phyloP scores from a whole-genome alignment of 1,140 invertebrate genomes.

The Drosophila asahinai region DNA sequence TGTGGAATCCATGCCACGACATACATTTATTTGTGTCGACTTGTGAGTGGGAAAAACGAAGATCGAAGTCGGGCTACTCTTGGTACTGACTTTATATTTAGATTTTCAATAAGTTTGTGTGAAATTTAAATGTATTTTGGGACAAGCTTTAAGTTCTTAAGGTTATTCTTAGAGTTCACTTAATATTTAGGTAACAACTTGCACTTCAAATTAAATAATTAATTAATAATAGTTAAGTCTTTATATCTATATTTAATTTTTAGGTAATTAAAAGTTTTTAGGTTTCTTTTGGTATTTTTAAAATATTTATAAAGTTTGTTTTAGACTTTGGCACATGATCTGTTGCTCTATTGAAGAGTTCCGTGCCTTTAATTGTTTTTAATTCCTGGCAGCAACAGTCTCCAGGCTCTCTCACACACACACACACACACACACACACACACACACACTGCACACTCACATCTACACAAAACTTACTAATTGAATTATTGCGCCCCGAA shows the following conservation, averaged over 20 bases:
- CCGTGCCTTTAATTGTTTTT: neutral
- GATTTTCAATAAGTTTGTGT: too few relatives aligned
- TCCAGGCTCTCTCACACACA: neutral
- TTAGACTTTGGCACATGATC: neutral
- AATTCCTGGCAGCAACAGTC: slow-evolving; percentile 16
- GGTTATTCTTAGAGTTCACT: neutral
- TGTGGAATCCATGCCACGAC: neutral
- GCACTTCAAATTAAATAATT: too few relatives aligned
- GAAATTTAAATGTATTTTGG: too few relatives aligned
- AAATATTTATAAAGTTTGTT: too few relatives aligned
- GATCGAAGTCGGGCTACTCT: neutral
- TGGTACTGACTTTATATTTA: too few relatives aligned
- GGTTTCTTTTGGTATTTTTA: too few relatives aligned
- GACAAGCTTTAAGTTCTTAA: too few relatives aligned
- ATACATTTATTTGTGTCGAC: neutral
- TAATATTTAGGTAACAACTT: too few relatives aligned
- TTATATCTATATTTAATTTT: too few relatives aligned
- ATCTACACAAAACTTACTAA: slow-evolving; percentile 21
- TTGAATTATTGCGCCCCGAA: slow-evolving; percentile 40
- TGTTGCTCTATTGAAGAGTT: neutral
- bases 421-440: neutral
- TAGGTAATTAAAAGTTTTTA: too few relatives aligned
- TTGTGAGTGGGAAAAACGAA: neutral
- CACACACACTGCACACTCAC: neutral
- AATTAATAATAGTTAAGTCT: too few relatives aligned